Evolutionary conservation across 2,113 vertebrate species (phyloP), one percentile per base, ranked within the genome.

Genomic region (Rana temporaria): DNA sequence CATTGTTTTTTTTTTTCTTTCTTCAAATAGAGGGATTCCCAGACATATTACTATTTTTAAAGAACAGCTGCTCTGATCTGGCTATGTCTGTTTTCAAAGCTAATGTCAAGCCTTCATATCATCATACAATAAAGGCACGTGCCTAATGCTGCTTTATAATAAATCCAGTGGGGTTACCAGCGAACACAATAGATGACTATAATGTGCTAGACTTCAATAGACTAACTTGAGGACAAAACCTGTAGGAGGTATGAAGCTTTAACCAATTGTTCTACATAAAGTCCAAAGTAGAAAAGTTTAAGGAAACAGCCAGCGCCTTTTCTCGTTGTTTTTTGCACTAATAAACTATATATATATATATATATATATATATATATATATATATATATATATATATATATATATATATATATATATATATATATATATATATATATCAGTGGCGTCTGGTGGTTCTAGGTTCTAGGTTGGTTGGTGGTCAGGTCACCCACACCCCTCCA

Each of bases 21-120:
- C 62, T 79, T 90, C 89, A 78, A 88, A 87, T 87, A 85, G 78
- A 73, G 57, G 84, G 86, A 88, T 89, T 88, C 84, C 87, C 82
- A 89, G 85, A 78, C 63, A 87, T 34, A 82, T 85, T 87, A 82
- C 79, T 85, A 85, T 84, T 91, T 92, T 87, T 81, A 89, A 86
- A 64, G 1, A 87, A 65, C 73, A 88, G 82, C 63, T 90, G 85
- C 87, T 89, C 78, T 84, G 86, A 90, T 85, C 86, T 87, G 63
- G 85, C 85, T 88, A 79, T 19, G 85, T 88, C 86, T 89, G 20
- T 86, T 74, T 89, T 88, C 76, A 87, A 86, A 87, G 15, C 56
- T 77, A 53, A 42, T 79, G 81, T 62, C 86, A 86, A 81, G 86
- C 73, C 73, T 87, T 48, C 79, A 81, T 78, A 56, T 82, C 74